Evolutionary conservation across 1,140 invertebrate genomes (phyloP), one percentile per base, ranked within the genome.

Genomic region (Drosophila ercepeae): DNA sequence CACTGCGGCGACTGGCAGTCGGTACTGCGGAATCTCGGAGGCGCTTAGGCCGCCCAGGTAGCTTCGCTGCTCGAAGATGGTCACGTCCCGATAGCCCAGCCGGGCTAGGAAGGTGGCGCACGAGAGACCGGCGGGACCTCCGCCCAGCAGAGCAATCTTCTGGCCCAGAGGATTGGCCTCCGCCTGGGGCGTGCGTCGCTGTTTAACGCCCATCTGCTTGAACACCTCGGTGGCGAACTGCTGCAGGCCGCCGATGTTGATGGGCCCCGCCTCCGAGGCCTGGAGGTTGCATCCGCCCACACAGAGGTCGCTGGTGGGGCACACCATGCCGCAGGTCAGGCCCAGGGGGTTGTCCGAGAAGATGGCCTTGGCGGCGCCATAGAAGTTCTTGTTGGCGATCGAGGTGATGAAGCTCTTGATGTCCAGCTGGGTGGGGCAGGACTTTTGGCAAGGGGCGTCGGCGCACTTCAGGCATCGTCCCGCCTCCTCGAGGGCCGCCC

Each of bases 251-350:
- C 98, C 98, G 88, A 99, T 99, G 89, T 99, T 99, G 65, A 99
- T 99, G 0, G 98, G 95, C 0, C 98, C 98, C 92, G 99, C 98
- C 91, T 99, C 98, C 3, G 95, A 94, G 0, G 98, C 98, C 81
- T 97, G 95, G 1, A 99, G 92, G 92, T 99, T 99, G 91, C 99
- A 99, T 0, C 98, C 97, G 0, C 98, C 98, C 2, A 99, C 98
- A 91, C 99, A 99, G 0, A 99, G 94, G 91, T 99, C 98, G 91
- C 97, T 98, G 0, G 98, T 99, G 3, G 99, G 98, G 89, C 98
- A 99, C 6, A 99, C 98, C 99, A 99, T 99, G 14, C 99, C 98
- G 90, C 98, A 99, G 0, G 98, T 99, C 0, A 99, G 92, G 0
- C 97, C 98, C 19, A 99, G 92, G 0, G 98, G 98, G 92, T 99